Base-by-base conservation (phyloP, 2,113 vertebrate species). In the Trematocara zebra region DNA sequence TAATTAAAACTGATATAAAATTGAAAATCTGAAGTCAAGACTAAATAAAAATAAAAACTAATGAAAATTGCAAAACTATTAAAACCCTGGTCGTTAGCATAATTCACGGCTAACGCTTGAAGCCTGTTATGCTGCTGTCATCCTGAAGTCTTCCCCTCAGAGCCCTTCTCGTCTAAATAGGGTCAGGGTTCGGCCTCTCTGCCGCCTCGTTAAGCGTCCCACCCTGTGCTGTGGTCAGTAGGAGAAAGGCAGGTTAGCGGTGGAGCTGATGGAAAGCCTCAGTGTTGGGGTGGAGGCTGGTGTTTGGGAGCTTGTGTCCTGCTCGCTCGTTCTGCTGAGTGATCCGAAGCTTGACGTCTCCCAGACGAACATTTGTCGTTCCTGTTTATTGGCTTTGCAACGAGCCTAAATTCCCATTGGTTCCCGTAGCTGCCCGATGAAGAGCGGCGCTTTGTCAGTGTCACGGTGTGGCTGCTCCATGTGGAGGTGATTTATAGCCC, bases 401-500 rank as follows among this genome's bases (percentile, higher is more conserved):
- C 20, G 6, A 53, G 37, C 8, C 52, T 83, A 76, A 87, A 86
- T 83, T 2, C 79, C 28, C 72, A 53, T 84, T 78, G 76, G 80
- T 56, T 85, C 61, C 40, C 61, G 52, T 88, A 82, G 87, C 72
- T 91, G 84, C 20, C 18, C 52, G 86, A 78, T 67, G 79, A 90
- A 83, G 42, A 17, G 12, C 53, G 20, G 23, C 35, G 17, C 54
- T 88, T 90, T 84, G 14, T 85, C 67, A 28, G 17, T 78, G 67
- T 90, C 87, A 72, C 57, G 6, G 81, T 52, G 51, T 56, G 76
- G 78, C 57, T 64, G 82, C 67, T 80, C 49, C 44, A 0, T 78
- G 85, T 82, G 87, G 88, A 91, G 8, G 33, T 90, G 90, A 93
- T 89, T 92, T 89, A 91, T 74, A 72, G 12, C 8, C 20, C 20